Evolutionary conservation across 2,888 invertebrate species (phyloP), one percentile per base, ranked within the genome.

Genomic region (Drosophila dives): DNA sequence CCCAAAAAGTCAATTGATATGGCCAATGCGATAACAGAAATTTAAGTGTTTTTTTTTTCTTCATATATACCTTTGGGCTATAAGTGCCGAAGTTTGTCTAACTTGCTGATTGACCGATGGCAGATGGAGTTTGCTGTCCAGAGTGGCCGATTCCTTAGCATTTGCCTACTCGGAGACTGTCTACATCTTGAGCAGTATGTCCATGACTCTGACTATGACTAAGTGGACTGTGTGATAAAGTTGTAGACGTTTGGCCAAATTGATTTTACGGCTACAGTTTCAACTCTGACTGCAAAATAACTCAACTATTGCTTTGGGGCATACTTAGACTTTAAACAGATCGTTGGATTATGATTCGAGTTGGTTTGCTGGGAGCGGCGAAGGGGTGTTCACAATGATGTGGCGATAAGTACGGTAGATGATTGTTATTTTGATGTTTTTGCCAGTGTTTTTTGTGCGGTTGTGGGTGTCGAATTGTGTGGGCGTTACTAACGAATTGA

Each of bases 201-300:
- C 69, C 34, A 53, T 55, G 40, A 34, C 64, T 48, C n/a, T 29
- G 60, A 61, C 62, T 77, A 72, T 72, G 75, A 78, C 77, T 78
- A 77, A 77, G 71, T 54, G 77, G 56, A 77, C 64, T 72, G 75
- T 80, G 60, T 85, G 90, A 91, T 91, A 86, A 90, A 91, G 91
- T 83, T 91, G 90, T 91, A 90, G 91, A 87, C 81, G 86, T 91
- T 89, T 86, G 82, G 81, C 72, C 77, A 91, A 91, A 91, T 91
- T 91, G 91, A 91, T 91, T 91, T 91, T 87, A 90, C 90, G 90
- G 83, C 89, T 77, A 72, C 73, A 72, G 73, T 73, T 81, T 76
- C 62, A 66, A 77, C 80, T 71, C 78, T 65, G 75, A 80, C 72
- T 77, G 84, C 70, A 63, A 74, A 83, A 86, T 86, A 86, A 86